These are phyloP conservation scores for Perccottus glenii DNA, from an alignment of 2,113 vertebrate species.

Conservation along the genomic window DNA sequence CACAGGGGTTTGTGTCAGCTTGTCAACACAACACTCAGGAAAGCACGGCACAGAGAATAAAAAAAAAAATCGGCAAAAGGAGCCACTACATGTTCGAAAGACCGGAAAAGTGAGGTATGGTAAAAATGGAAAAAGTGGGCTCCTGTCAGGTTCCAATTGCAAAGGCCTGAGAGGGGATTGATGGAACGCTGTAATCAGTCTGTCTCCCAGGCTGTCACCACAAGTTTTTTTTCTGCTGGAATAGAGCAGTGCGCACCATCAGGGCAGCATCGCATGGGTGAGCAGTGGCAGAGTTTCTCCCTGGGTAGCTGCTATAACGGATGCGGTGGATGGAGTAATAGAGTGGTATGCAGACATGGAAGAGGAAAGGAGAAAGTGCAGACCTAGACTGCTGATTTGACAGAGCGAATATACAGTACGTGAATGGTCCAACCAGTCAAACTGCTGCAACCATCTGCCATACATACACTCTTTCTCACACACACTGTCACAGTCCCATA, in stretches of 20 bases:
- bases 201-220: constrained; percentile 69
- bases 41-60: constrained; percentile 47
- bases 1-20: constrained; percentile 75
- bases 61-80: constrained; percentile 9
- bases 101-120: constrained; percentile 54
- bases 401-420: constrained; percentile 49
- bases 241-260: constrained; percentile 49
- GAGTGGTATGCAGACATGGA: constrained; percentile 61
- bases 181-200: constrained; percentile 75
- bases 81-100: constrained; percentile 45
- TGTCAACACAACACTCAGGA: constrained; percentile 73
- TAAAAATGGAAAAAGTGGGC: constrained; percentile 69
- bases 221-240: constrained; percentile 54
- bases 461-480: constrained; percentile 58
- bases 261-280: constrained; percentile 63
- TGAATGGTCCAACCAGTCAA: constrained; percentile 53
- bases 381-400: constrained; percentile 69
- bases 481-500: constrained; percentile 48
- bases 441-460: constrained; percentile 65
- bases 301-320: constrained; percentile 64
- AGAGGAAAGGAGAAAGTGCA: constrained; percentile 26
- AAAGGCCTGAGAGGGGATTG: constrained; percentile 59
- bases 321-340: constrained; percentile 66
- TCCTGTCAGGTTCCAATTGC: constrained; percentile 70
- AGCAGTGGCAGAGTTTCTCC: constrained; percentile 57